Evolutionary conservation across 2,113 vertebrate genomes (phyloP).

Genomic region (Microtus oregoni): DNA sequence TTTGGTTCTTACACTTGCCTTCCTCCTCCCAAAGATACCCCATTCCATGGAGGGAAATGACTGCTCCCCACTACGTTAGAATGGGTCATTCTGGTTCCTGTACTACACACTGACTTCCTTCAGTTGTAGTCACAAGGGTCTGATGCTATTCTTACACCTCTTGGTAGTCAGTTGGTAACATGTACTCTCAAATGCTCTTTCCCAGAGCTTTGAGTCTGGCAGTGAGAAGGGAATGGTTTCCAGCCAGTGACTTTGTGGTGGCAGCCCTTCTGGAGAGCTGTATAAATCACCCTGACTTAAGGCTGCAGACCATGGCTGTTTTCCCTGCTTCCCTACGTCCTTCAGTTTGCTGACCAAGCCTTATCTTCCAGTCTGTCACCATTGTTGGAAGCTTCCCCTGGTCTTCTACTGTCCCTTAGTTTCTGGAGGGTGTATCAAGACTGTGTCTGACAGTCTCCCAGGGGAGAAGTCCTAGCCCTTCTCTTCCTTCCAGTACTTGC

Average conservation of each 20-base stretch:
- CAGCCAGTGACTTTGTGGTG: not conserved
- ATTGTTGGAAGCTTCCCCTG: not conserved
- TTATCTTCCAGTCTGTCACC: not conserved
- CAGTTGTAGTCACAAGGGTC: not conserved
- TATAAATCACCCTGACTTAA: not conserved
- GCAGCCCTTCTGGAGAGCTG: not conserved
- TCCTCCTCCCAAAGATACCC: not conserved
- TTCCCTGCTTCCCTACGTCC: not conserved
- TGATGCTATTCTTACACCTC: not conserved
- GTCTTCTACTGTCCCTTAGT: not conserved
- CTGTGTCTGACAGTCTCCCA: not conserved
- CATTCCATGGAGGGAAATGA: not conserved
- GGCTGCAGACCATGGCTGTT: not conserved
- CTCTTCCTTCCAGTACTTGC: not conserved
- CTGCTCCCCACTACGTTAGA: not conserved
- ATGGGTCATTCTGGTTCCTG: not conserved
- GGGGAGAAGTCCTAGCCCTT: not conserved
- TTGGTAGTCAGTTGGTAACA: not conserved
- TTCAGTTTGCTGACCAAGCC: not conserved
- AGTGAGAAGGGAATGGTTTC: not conserved
- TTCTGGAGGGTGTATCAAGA: not conserved
- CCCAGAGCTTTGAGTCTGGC: not conserved
- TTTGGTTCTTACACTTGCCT: not conserved
- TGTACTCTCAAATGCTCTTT: not conserved
- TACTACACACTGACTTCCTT: not conserved